phyloP scores from a whole-genome alignment of 2,113 vertebrate species.

The Aviceda subcristata region DNA sequence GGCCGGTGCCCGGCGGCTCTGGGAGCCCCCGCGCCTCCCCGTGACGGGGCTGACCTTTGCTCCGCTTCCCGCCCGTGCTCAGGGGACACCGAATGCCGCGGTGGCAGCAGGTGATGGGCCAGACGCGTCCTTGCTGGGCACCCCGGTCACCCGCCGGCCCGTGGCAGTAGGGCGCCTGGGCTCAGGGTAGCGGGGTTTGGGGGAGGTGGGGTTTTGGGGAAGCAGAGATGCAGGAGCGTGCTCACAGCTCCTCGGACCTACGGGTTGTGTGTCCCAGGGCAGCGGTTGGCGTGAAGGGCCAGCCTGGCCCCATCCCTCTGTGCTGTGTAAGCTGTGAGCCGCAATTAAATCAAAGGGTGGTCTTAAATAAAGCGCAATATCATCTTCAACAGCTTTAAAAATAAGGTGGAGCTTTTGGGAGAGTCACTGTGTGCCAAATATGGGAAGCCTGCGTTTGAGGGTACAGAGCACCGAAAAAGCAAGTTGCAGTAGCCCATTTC shows the following conservation, averaged over 20 bases:
- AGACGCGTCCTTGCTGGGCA: rapidly evolving
- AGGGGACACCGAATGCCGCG: rapidly evolving
- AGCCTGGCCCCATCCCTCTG: neutral
- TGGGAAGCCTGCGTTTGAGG: neutral
- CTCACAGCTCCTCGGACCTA: rapidly evolving
- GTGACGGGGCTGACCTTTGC: neutral
- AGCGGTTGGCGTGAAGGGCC: neutral
- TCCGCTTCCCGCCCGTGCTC: rapidly evolving
- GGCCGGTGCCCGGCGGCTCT: neutral
- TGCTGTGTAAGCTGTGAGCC: rapidly evolving
- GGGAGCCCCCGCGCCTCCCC: rapidly evolving
- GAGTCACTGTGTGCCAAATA: no score
- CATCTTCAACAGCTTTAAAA: neutral
- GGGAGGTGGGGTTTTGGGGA: rapidly evolving
- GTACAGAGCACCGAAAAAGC: neutral
- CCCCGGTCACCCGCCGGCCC: neutral
- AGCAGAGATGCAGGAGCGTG: rapidly evolving
- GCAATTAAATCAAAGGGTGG: rapidly evolving
- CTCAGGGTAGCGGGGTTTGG: rapidly evolving
- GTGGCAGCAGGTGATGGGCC: neutral
- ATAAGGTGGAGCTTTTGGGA: neutral
- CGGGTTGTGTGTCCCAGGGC: rapidly evolving
- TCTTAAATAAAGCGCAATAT: rapidly evolving
- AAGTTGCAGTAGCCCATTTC: neutral
- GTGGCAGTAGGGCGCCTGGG: rapidly evolving